phyloP scores from a whole-genome alignment of 2,113 vertebrate genomes.

The Rhizomys pruinosus region DNA sequence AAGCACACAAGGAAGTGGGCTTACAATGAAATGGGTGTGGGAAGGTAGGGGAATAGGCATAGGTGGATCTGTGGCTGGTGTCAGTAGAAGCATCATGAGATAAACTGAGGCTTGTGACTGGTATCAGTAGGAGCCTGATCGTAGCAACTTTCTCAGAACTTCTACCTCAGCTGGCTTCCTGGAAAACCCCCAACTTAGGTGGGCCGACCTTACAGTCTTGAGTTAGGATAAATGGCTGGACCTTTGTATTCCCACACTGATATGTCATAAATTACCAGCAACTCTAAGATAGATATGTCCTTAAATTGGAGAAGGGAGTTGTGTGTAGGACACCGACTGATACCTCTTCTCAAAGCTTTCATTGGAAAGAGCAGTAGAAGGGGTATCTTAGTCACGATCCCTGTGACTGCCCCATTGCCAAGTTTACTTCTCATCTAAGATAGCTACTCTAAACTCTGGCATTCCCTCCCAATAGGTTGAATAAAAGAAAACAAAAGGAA shows the following conservation, averaged over 20 bases:
- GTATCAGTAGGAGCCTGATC: too few relatives aligned
- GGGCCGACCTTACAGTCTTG: too few relatives aligned
- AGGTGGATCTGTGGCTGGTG: too few relatives aligned
- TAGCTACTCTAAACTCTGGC: background rate
- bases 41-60: too few relatives aligned
- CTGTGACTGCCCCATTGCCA: background rate
- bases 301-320: slow-evolving; percentile 15
- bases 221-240: background rate
- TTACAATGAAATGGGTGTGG: too few relatives aligned
- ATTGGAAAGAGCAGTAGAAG: background rate
- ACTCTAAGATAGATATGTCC: background rate
- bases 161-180: too few relatives aligned
- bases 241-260: background rate
- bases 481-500: background rate
- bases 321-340: background rate
- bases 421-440: background rate
- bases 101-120: too few relatives aligned
- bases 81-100: too few relatives aligned
- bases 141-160: too few relatives aligned
- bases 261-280: background rate
- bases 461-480: background rate
- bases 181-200: too few relatives aligned
- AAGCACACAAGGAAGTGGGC: too few relatives aligned
- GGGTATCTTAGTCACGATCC: background rate
- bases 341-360: background rate